Percentiles rank a stretch among this genome's conserved stretches.
Evolutionary conservation across 2,888 invertebrate genomes (phyloP).

Genomic region (Pollenia amentaria): DNA sequence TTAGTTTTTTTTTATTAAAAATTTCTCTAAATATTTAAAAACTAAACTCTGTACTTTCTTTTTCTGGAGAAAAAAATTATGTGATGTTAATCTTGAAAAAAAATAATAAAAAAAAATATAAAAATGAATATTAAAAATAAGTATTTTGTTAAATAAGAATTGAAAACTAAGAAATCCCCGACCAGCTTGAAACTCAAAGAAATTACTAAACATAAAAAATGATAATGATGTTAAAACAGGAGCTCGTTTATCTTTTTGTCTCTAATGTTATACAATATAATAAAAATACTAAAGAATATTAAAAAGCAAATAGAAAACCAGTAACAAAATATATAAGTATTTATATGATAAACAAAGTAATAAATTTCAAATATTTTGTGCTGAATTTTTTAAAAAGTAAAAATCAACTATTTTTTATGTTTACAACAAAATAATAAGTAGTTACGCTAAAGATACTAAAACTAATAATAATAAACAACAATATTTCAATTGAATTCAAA

Average conservation of each 20-base stretch:
- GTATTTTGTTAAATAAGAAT: constrained; percentile 50
- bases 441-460: constrained; percentile 43
- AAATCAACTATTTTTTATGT: constrained; percentile 62
- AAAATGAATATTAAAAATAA: constrained; percentile 53
- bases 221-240: constrained; percentile 56
- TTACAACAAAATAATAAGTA: constrained; percentile 46
- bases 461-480: neutral
- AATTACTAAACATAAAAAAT: constrained; percentile 38
- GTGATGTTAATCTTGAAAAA: constrained; percentile 60
- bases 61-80: constrained; percentile 26
- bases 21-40: neutral
- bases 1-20: neutral
- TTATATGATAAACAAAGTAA: neutral
- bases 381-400: constrained; percentile 55
- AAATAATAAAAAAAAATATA: neutral
- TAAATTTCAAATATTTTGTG: constrained; percentile 60
- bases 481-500: neutral
- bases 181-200: constrained; percentile 68
- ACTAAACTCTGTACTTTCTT: neutral
- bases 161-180: constrained; percentile 48
- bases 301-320: constrained; percentile 8
- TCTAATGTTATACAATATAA: constrained; percentile 50
- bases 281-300: constrained; percentile 17
- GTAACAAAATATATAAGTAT: constrained; percentile 38
- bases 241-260: constrained; percentile 66